A percentile compares a stretch with the other conserved stretches of the same genome.
Evolutionary conservation across 1,140 invertebrate genomes (phyloP).

Genomic region (Homalodisca vitripennis): DNA sequence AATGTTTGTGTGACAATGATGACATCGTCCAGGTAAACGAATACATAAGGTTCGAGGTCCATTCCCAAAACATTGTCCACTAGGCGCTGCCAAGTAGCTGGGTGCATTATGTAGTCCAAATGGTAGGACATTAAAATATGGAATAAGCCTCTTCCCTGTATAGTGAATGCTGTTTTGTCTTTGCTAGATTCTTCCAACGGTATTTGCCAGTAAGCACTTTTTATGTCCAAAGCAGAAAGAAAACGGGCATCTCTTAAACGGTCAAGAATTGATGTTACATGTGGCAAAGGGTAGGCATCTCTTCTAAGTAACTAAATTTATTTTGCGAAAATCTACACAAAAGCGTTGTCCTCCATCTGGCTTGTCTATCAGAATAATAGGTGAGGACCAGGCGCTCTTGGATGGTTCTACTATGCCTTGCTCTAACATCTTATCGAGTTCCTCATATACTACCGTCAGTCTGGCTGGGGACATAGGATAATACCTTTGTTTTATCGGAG

Average conservation of each 20-base stretch:
- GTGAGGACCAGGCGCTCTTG: not conserved
- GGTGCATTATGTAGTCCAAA: slow-evolving; percentile 13
- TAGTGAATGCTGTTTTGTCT: slow-evolving; percentile 48
- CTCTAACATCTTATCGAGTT: not conserved
- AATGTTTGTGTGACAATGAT: slow-evolving; percentile 45
- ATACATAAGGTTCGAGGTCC: slow-evolving; percentile 34
- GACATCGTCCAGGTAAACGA: slow-evolving; percentile 50
- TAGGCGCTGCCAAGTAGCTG: not conserved
- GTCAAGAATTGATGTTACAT: not conserved
- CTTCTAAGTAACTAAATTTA: not conserved
- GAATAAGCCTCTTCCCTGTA: slow-evolving; percentile 42
- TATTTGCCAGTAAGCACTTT: slow-evolving; percentile 49
- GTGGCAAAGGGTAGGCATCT: not conserved
- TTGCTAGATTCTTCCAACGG: slow-evolving; percentile 38
- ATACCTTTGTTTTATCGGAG: not conserved
- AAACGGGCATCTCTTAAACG: not conserved
- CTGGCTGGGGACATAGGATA: not conserved
- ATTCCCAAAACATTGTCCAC: slow-evolving; percentile 36
- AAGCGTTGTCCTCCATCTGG: not conserved
- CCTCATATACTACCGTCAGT: not conserved
- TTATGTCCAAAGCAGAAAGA: slow-evolving; percentile 4
- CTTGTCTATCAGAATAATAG: slow-evolving; percentile 1
- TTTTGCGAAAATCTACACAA: not conserved
- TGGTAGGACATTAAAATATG: not conserved
- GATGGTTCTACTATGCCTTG: not conserved